Base-by-base conservation (phyloP, 2,113 vertebrate genomes). In the Neolamprologus brichardi region DNA sequence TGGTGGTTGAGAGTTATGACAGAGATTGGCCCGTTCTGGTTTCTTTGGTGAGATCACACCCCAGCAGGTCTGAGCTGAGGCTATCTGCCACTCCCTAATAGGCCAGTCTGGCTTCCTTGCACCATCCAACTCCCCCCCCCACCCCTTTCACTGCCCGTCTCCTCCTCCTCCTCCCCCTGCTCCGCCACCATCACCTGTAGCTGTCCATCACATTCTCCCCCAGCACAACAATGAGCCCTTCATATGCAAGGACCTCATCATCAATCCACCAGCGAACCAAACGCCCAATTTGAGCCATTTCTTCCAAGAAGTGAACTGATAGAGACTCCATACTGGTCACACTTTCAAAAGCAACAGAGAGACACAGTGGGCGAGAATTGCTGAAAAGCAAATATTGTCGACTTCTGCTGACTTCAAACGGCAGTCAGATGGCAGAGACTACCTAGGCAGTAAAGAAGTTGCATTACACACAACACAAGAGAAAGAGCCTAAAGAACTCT, bases 321-420 rank as follows among this genome's bases (percentile, higher is more conserved):
- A 94, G 75, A 85, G 89, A 79, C 88, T 83, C 83, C 92, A 91
- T 85, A 86, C 87, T 85, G 90, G 92, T 94, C 86, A 54, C 88
- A 91, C 93, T 94, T 94, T 94, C 89, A 93, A 94, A 91, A 79
- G 60, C 86, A 64, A 46, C 85, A 83, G 84, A 91, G 92, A 94
- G 81, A 94, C 92, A 83, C 91, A 91, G 89, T 90, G 70, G 91
- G 90, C n/a, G 77, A 89, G 85, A 92, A 93, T 85, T 86, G 86
- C 87, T 92, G 90, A 91, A 95, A 92, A 95, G 93, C 93, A 94
- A 96, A 95, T 94, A 93, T 85, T 87, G 93, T 89, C 53, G 86
- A 93, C 91, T 93, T 93, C 82, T 93, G 91, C 83, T 79, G 89
- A 90, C 93, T 95, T 95, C 91, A 95, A 95, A 95, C 89, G 80